Evolutionary conservation across 2,113 vertebrate genomes (phyloP).

Genomic region (Pygoscelis adeliae): DNA sequence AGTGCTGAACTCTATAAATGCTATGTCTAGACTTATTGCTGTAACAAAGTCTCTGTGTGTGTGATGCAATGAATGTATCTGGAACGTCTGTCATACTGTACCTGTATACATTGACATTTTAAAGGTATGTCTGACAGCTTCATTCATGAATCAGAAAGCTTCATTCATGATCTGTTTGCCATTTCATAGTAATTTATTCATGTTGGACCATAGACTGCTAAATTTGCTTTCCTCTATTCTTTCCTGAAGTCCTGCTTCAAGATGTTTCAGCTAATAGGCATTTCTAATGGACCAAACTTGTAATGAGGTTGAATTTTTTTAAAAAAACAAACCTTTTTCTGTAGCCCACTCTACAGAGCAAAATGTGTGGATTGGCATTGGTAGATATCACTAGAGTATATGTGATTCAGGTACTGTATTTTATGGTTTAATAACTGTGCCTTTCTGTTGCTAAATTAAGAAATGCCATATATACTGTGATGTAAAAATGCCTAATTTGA

Average conservation of each 20-base stretch:
- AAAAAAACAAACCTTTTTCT: neutral
- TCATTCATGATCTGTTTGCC: slow-evolving; percentile 42
- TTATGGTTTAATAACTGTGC: slow-evolving; percentile 80
- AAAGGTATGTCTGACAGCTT: slow-evolving; percentile 57
- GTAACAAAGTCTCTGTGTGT: slow-evolving; percentile 30
- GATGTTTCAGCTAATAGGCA: slow-evolving; percentile 28
- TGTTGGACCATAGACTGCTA: slow-evolving; percentile 33
- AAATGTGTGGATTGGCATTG: slow-evolving; percentile 56
- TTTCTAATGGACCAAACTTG: slow-evolving; percentile 75
- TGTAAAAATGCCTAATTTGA: slow-evolving; percentile 61
- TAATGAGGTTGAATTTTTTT: slow-evolving; percentile 34
- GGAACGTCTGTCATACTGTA: slow-evolving; percentile 61
- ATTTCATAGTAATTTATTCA: slow-evolving; percentile 46
- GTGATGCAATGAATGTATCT: slow-evolving; percentile 38
- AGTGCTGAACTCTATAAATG: slow-evolving; percentile 66
- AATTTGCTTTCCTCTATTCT: slow-evolving; percentile 25
- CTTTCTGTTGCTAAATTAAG: slow-evolving; percentile 80
- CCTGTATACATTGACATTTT: slow-evolving; percentile 15
- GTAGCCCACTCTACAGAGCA: slow-evolving; percentile 45
- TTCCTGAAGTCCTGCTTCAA: slow-evolving; percentile 49
- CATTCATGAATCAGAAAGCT: slow-evolving; percentile 46
- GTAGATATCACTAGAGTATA: neutral
- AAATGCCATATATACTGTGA: slow-evolving; percentile 81
- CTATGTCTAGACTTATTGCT: slow-evolving; percentile 45
- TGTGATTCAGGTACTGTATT: slow-evolving; percentile 78